A percentile compares a stretch with the other conserved stretches of the same genome.
Evolutionary conservation across 2,113 vertebrate genomes (phyloP).

Genomic region (Cochlearius cochlearius): DNA sequence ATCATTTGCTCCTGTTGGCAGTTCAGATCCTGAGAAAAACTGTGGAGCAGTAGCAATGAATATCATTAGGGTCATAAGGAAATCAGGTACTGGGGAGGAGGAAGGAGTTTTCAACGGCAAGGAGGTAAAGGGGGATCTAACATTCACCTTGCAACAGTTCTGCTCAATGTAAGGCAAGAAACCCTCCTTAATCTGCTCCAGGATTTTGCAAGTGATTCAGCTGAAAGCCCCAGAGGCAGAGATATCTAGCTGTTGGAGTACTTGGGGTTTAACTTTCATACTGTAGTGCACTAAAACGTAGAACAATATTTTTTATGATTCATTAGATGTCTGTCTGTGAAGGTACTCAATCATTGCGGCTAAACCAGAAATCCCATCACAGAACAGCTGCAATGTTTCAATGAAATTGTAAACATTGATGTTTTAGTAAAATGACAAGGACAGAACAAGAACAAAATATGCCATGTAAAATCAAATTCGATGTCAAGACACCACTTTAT

Average conservation of each 20-base stretch:
- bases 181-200: background rate
- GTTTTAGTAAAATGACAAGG: background rate
- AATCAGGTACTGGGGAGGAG: background rate
- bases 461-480: background rate
- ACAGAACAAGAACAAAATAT: background rate
- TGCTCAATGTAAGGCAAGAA: background rate
- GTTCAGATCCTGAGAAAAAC: background rate
- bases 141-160: background rate
- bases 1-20: background rate
- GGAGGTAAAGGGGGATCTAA: background rate
- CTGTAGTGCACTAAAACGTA: background rate
- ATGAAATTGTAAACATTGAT: background rate
- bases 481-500: background rate
- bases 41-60: background rate
- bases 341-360: background rate
- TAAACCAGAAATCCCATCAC: background rate
- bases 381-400: background rate
- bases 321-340: background rate
- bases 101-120: background rate
- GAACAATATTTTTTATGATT: background rate
- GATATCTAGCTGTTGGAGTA: background rate
- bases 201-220: background rate
- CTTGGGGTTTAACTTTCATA: background rate
- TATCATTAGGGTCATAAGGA: background rate
- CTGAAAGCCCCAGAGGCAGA: background rate